These are phyloP conservation scores for Octonoba sinensis DNA, from an alignment of 2,888 invertebrate species.

Conservation along the genomic window DNA sequence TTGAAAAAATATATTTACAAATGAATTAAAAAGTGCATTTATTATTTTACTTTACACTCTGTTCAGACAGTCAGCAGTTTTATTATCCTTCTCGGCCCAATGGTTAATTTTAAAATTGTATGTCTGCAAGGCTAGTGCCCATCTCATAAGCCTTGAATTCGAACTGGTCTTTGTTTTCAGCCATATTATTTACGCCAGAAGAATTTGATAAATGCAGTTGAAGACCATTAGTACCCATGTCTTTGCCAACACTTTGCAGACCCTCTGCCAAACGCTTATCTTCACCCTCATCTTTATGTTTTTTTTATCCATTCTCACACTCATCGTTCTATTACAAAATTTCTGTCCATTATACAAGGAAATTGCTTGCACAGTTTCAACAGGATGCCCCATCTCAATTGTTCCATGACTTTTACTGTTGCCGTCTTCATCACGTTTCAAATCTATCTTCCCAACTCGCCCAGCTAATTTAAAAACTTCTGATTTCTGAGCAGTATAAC, in stretches of 20 bases:
- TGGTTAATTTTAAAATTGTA: no score
- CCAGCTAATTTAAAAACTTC: conserved; percentile 97
- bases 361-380: conserved; percentile 97
- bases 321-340: conserved; percentile 91
- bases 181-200: conserved; percentile 35
- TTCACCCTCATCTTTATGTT: conserved; percentile 72
- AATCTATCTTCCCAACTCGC: conserved; percentile 87
- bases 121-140: no score
- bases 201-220: conserved; percentile 76
- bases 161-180: no score
- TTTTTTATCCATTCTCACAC: conserved; percentile 84
- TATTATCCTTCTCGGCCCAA: no score
- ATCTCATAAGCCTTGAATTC: no score
- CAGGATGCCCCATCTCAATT: conserved; percentile 95
- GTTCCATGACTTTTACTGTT: conserved; percentile 96
- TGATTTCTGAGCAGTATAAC: conserved; percentile 90
- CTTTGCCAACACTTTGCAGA: conserved; percentile 90
- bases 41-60: no score
- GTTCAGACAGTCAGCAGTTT: no score
- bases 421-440: conserved; percentile 94
- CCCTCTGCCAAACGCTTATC: conserved; percentile 78
- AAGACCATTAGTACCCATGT: conserved; percentile 91
- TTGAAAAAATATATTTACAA: no score
- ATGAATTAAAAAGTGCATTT: no score
- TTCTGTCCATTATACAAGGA: conserved; percentile 97